Conservation (phyloP, 2,888 invertebrate genomes). For the Blomia tropicalis region DNA sequence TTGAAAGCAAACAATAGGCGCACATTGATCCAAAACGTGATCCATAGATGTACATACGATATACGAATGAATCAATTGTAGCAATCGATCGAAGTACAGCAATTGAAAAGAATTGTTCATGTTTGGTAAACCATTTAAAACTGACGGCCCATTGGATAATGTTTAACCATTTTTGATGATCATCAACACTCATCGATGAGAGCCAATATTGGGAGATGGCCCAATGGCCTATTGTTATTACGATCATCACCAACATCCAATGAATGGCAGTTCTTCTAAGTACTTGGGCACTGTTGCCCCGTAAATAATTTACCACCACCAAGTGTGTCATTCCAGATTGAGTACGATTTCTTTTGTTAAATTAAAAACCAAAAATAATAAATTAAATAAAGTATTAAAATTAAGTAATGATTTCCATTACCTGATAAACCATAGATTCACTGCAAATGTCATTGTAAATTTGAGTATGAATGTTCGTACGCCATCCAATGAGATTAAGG, state of each 20-base stretch:
- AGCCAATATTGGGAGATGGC: conserved; percentile 21
- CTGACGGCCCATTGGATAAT: conserved; percentile 19
- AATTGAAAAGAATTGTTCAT: conserved; percentile 2
- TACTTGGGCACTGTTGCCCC: not conserved
- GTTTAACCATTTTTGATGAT: conserved; percentile 16
- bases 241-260: conserved; percentile 17
- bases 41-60: conserved; percentile 22
- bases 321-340: conserved; percentile 19
- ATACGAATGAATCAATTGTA: conserved; percentile 20
- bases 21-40: conserved; percentile 20
- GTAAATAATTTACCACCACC: conserved; percentile 8
- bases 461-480: conserved; percentile 19
- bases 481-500: conserved; percentile 16
- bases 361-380: not conserved
- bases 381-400: too few relatives aligned
- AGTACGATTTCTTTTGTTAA: not conserved
- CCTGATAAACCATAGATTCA: conserved; percentile 20
- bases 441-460: conserved; percentile 21
- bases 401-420: too few relatives aligned
- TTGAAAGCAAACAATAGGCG: conserved; percentile 21
- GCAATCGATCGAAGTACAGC: conserved; percentile 21
- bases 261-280: conserved; percentile 4
- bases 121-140: not conserved
- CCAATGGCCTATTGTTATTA: conserved; percentile 14
- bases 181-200: conserved; percentile 14